Percentiles rank a stretch among this genome's conserved stretches.
Conservation (phyloP, 2,113 vertebrate species). For the Caranx ignobilis region DNA sequence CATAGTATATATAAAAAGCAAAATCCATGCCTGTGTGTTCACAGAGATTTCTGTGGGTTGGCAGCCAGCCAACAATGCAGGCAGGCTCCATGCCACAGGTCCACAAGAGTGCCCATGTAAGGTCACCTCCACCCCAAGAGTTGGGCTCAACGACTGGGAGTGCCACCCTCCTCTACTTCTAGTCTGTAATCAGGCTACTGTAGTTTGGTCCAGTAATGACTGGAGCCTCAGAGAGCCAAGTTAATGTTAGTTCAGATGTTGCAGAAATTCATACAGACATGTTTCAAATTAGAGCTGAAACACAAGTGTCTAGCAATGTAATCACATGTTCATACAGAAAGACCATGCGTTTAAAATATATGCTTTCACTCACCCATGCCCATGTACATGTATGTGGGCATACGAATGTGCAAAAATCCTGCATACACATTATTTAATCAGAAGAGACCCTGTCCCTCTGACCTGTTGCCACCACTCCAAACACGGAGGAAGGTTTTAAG, state of each 20-base stretch:
- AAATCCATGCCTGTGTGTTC: not conserved
- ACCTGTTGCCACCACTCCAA: no score
- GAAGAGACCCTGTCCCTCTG: no score
- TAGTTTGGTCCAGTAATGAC: slow-evolving; percentile 43
- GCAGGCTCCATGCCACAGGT: slow-evolving; percentile 1
- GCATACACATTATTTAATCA: not conserved
- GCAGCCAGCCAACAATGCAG: slow-evolving; percentile 3
- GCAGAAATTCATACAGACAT: slow-evolving; percentile 33
- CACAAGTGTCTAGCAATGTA: slow-evolving; percentile 54
- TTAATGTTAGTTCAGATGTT: slow-evolving; percentile 37
- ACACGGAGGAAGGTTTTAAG: no score
- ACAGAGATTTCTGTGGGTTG: slow-evolving; percentile 44
- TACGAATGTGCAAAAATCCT: not conserved
- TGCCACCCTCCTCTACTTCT: slow-evolving; percentile 45
- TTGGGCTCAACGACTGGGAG: slow-evolving; percentile 41
- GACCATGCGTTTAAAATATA: slow-evolving; percentile 20
- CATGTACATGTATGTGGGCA: not conserved
- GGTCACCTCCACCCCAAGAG: slow-evolving; percentile 70
- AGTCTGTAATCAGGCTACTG: slow-evolving; percentile 75
- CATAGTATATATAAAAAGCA: no score
- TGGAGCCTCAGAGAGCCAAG: slow-evolving; percentile 41
- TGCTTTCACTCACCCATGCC: not conserved
- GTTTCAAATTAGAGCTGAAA: slow-evolving; percentile 64
- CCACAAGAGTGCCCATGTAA: slow-evolving; percentile 69
- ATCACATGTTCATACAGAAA: slow-evolving; percentile 42